Evolutionary conservation across 2,888 invertebrate genomes (phyloP).

Genomic region (Aphelenchoides bicaudatus): DNA sequence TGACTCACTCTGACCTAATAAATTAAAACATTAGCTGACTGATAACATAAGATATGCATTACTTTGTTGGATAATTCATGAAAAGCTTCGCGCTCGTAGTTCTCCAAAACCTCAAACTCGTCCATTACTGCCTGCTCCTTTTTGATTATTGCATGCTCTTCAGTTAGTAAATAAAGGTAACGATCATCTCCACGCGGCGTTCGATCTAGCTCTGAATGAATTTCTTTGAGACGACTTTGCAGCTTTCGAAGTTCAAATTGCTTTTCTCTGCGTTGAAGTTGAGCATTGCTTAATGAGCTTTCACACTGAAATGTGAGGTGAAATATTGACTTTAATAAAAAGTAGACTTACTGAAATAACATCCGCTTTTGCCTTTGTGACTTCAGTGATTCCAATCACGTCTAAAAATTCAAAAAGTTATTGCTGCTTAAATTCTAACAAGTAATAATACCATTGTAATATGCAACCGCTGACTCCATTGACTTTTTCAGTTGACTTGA

Average conservation of each 20-base stretch:
- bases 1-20: constrained; percentile 73
- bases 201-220: constrained; percentile 75
- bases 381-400: constrained; percentile 73
- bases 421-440: too few species aligned
- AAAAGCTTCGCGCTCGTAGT: constrained; percentile 70
- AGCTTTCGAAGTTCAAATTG: constrained; percentile 68
- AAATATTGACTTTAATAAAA: background rate
- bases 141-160: constrained; percentile 68
- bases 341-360: constrained; percentile 66
- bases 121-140: constrained; percentile 65
- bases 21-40: constrained; percentile 46
- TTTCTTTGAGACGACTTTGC: constrained; percentile 70
- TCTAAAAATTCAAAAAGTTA: too few species aligned
- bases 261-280: constrained; percentile 69
- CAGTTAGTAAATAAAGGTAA: constrained; percentile 73
- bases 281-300: constrained; percentile 70
- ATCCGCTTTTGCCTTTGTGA: constrained; percentile 72
- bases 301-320: constrained; percentile 62
- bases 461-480: constrained; percentile 26
- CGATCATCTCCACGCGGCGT: constrained; percentile 74
- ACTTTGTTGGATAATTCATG: constrained; percentile 53
- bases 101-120: constrained; percentile 70
- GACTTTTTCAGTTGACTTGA: too few species aligned
- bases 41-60: background rate
- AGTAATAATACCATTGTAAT: too few species aligned